A percentile compares a stretch with the other conserved stretches of the same genome.
phyloP scores from a whole-genome alignment of 2,888 invertebrate species.

The Napeogenes sylphis region DNA sequence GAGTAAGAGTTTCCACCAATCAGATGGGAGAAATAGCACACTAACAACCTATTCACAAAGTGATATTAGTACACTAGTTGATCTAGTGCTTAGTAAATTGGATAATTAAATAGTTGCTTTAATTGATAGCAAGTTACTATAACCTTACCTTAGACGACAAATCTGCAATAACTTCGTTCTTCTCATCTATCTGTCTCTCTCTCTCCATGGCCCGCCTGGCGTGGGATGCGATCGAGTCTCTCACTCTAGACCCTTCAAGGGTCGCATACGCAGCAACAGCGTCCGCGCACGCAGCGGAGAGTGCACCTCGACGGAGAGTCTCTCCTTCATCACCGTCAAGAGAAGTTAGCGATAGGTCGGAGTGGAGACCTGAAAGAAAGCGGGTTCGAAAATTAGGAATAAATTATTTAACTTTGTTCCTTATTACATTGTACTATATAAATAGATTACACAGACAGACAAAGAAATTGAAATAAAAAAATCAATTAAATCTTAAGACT shows the following conservation, averaged over 20 bases:
- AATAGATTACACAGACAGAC: neutral
- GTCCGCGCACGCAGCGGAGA: conserved; percentile 85
- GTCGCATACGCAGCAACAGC: conserved; percentile 84
- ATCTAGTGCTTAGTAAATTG: too few species aligned
- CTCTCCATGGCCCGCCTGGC: conserved; percentile 85
- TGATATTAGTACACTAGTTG: too few species aligned
- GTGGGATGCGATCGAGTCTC: conserved; percentile 87
- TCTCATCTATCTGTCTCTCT: conserved; percentile 88
- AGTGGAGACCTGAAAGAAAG: conserved; percentile 78
- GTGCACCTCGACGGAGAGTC: conserved; percentile 78
- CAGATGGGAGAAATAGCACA: too few species aligned
- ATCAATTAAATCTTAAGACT: neutral
- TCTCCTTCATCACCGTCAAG: conserved; percentile 76
- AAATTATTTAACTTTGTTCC: too few species aligned
- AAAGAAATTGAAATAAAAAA: neutral
- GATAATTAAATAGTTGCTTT: too few species aligned
- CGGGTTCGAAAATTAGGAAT: neutral
- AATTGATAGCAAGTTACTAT: too few species aligned
- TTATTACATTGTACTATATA: too few species aligned
- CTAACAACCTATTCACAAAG: too few species aligned
- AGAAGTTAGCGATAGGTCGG: conserved; percentile 82
- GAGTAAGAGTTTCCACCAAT: too few species aligned
- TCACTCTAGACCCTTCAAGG: conserved; percentile 84
- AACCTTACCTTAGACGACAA: conserved; percentile 85
- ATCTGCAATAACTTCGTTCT: conserved; percentile 87